These are phyloP conservation scores for Orycteropus afer DNA, from an alignment of 2,113 vertebrate genomes.

Conservation along the genomic window DNA sequence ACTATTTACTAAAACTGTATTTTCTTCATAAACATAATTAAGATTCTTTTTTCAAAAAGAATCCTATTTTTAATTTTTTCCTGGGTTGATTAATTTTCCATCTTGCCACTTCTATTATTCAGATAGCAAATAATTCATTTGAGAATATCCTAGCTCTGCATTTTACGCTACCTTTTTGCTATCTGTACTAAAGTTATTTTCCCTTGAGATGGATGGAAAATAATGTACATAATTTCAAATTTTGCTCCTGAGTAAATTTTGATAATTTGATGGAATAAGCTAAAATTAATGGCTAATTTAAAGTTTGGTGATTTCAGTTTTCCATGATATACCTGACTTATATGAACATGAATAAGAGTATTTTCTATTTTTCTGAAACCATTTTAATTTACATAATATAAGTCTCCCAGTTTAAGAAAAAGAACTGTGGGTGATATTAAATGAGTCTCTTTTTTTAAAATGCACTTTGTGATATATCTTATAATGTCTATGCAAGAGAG, in stretches of 20 bases:
- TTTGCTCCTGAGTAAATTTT: slow-evolving; percentile 22
- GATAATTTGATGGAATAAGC: background rate
- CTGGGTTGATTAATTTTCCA: background rate
- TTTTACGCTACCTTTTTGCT: background rate
- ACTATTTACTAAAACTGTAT: background rate
- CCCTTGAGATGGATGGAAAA: background rate
- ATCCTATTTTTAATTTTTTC: background rate
- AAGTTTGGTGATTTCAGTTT: slow-evolving; percentile 36
- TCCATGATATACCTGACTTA: slow-evolving; percentile 3
- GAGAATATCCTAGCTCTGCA: background rate
- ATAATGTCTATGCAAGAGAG: background rate
- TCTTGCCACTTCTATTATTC: background rate
- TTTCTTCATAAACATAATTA: slow-evolving; percentile 38
- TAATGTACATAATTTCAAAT: background rate
- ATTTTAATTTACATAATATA: slow-evolving; percentile 36
- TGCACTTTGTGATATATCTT: background rate
- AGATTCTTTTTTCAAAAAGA: background rate
- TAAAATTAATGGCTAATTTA: slow-evolving; percentile 33
- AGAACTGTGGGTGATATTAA: background rate
- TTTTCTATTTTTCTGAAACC: background rate
- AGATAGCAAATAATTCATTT: background rate
- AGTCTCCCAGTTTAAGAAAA: background rate
- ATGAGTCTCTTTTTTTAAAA: background rate
- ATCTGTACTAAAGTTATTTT: slow-evolving; percentile 1
- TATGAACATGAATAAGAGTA: background rate